Evolutionary conservation across 2,113 vertebrate species (phyloP), one percentile per base, ranked within the genome.

Genomic region (Vidua macroura): DNA sequence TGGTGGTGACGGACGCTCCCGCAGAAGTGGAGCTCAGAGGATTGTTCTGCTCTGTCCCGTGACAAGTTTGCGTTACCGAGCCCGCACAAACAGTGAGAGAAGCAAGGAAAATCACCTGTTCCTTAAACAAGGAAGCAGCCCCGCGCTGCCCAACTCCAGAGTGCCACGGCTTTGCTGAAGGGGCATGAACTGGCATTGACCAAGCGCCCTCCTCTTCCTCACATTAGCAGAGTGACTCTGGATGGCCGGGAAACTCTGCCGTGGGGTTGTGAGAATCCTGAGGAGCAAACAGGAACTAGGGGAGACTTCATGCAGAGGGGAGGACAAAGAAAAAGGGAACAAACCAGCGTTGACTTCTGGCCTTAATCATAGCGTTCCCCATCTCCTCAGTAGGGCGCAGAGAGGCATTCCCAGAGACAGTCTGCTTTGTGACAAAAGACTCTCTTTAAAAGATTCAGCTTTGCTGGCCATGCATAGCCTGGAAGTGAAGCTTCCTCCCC

Each of bases 331-430:
- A 15, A 73, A 30, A 55, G 24, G 2, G 27, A 49, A 55, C 5
- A 63, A 62, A 74, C 9, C 48, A 28, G 48, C 2, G 0, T 69
- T 28, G n/a, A 22, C 44, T 75, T 68, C 33, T 8, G 53, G 41
- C 16, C 17, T 51, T 84, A 52, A n/a, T 60, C 25, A 76, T 6
- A 46, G 6, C 24, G 12, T 23, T 82, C 41, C 21, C 28, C 1
- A 2, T 23, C n/a, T 55, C 11, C 33, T 13, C 86, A 52, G 44
- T 1, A 39, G 0, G 1, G 16, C 0, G 0, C 28, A 49, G 12
- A 18, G 14, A 72, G 28, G 13, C 3, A 0, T 63, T 92, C 10
- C 56, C 27, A 27, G 30, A 39, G 7, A 37, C 18, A 55, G 46
- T 11, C 25, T 62, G 48, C 37, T 35, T 75, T 78, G 33, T 67